Percentiles rank a stretch among this genome's conserved stretches.
Conservation (phyloP, 2,888 invertebrate species). For the Lasioglossum calceatum region DNA sequence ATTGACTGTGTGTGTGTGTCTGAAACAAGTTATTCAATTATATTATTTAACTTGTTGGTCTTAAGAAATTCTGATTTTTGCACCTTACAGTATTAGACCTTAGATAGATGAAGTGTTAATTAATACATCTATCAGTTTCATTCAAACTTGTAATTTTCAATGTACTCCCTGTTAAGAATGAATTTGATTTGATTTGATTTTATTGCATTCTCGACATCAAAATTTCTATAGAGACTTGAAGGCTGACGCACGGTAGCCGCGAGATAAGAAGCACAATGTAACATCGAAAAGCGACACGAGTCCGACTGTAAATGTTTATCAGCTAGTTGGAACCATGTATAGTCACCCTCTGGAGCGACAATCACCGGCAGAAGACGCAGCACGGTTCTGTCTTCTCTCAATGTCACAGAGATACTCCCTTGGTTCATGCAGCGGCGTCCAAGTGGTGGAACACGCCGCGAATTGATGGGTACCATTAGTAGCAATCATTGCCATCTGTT, state of each 20-base stretch:
- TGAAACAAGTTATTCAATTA: too few species aligned
- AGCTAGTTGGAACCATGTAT: background rate
- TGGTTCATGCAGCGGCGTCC: conserved; percentile 39
- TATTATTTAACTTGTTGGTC: too few species aligned
- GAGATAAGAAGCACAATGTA: background rate
- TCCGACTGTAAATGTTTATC: background rate
- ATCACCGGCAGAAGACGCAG: conserved; percentile 15
- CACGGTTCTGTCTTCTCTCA: conserved; percentile 23
- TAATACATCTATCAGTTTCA: too few species aligned
- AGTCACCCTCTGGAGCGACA: background rate
- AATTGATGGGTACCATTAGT: conserved; percentile 73
- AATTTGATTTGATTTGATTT: too few species aligned
- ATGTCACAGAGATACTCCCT: conserved; percentile 31
- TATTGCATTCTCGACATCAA: too few species aligned
- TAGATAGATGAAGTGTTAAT: too few species aligned
- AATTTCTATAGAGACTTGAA: background rate
- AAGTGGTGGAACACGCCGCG: conserved; percentile 52
- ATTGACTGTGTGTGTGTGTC: too few species aligned
- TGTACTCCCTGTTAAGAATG: too few species aligned
- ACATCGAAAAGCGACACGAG: background rate
- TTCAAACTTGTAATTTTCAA: too few species aligned
- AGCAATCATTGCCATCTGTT: conserved; percentile 73
- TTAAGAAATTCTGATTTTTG: too few species aligned
- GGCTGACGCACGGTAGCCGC: background rate
- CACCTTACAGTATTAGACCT: too few species aligned